Percentiles rank a stretch among this genome's conserved stretches.
Conservation (phyloP, 2,797 vertebrate genomes). For the Phrynocephalus vlangalii region DNA sequence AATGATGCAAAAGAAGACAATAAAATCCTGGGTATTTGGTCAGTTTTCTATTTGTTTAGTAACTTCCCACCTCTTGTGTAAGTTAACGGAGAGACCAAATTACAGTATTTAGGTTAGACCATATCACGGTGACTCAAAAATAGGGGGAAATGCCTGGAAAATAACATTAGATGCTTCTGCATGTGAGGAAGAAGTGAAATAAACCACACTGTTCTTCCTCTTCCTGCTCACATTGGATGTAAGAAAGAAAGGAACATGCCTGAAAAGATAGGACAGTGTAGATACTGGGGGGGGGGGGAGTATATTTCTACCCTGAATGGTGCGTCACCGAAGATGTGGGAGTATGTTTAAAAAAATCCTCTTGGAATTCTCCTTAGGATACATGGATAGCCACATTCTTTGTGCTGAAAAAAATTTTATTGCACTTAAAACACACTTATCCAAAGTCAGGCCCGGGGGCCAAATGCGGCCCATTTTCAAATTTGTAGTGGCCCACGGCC, state of each 20-base stretch:
- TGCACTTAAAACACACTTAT: background rate
- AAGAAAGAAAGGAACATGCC: background rate
- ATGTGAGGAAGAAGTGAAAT: background rate
- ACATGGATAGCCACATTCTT: background rate
- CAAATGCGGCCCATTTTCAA: too few species aligned
- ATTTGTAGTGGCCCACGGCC: too few species aligned
- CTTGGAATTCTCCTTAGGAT: background rate
- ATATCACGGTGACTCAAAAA: background rate
- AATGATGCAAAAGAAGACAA: background rate
- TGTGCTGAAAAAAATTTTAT: too few species aligned
- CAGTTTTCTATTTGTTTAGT: background rate
- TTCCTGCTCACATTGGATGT: background rate
- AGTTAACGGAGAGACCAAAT: background rate
- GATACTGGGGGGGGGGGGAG: too few species aligned
- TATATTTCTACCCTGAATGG: background rate
- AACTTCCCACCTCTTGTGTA: background rate
- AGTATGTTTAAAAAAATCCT: background rate
- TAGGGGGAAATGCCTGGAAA: background rate
- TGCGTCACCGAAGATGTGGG: background rate
- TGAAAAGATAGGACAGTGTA: background rate
- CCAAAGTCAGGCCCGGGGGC: too few species aligned
- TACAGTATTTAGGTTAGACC: background rate
- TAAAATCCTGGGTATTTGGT: background rate
- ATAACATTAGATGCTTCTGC: background rate
- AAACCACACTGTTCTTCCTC: background rate